Evolutionary conservation across 2,113 vertebrate genomes (phyloP).

Genomic region (Paedocypris sp.): DNA sequence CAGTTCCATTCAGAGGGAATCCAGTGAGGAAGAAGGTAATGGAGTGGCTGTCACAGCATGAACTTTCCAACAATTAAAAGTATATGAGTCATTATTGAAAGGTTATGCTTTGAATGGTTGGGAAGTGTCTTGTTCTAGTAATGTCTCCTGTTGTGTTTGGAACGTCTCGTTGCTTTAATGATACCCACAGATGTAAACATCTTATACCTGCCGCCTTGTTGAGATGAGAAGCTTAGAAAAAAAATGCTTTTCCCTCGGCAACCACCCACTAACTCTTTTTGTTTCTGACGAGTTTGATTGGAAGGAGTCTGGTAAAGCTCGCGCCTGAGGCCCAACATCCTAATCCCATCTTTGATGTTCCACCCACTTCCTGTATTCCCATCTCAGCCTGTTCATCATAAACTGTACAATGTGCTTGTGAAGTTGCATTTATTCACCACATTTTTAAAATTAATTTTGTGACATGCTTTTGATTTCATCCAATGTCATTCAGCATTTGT

Average conservation of each 20-base stretch:
- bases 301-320: conserved; percentile 30
- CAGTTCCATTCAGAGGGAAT: conserved; percentile 61
- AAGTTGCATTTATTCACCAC: too few relatives aligned
- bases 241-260: neutral
- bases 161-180: too few relatives aligned
- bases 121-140: too few relatives aligned
- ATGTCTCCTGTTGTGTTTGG: too few relatives aligned
- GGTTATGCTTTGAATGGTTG: too few relatives aligned
- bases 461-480: too few relatives aligned
- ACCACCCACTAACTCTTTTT: neutral
- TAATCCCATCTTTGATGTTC: conserved; percentile 52
- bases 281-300: conserved; percentile 12
- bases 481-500: too few relatives aligned
- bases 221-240: neutral
- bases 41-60: neutral
- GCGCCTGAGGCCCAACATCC: conserved; percentile 31
- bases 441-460: too few relatives aligned
- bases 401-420: too few relatives aligned
- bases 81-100: neutral
- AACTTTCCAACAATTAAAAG: neutral
- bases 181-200: too few relatives aligned
- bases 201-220: too few relatives aligned
- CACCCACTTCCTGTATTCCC: conserved; percentile 42
- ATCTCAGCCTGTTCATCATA: conserved; percentile 15
- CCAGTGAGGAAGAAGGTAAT: conserved; percentile 69